Base-by-base conservation (phyloP, 2,113 vertebrate species). In the Ascaphus truei region DNA sequence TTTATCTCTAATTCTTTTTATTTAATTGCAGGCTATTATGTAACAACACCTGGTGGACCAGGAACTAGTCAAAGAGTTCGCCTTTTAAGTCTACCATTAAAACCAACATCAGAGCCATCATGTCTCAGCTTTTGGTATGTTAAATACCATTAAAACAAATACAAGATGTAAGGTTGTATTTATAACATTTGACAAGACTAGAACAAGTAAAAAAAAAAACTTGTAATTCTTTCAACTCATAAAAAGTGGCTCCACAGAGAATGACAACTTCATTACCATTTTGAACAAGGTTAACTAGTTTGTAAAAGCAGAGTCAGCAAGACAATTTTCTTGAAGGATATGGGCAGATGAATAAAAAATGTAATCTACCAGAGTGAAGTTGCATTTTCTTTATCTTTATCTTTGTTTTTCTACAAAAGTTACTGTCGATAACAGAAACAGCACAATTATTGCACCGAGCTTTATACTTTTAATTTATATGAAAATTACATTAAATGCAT, bases 101-200 rank as follows among this genome's bases (percentile, higher is more conserved):
- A 69, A 3, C 68, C 77, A 1, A 13, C 73, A 33, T 75, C 66
- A 10, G 75, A 84, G 5, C 47, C 73, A 0, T 74, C 71, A 63
- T 99, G 96, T 72, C 82, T 99, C 16, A 86, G 82, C 20, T 98
- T 99, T 83, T 98, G 96, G 96, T 99, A 88, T 67, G 79, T 75
- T 62, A 7, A 12, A 41, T 18, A 37, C 4, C 23, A 7, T 18
- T 16, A 16, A 13, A 43, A 6, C 15, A 3, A 3, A 43, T 13
- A 13, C 10, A 3, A 16, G 18, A n/a, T 43, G 11, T 43, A 43
- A 43, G 5, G 18, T 16, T 6, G 39, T 16, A 15, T 5, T 15
- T n/a, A 8, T 4, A 16, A 43, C 39, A 43, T 43, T 43, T 16
- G 13, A 8, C 15, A 43, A 13, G 18, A n/a, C n/a, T n/a, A 13